A percentile compares a stretch with the other conserved stretches of the same genome.
These are phyloP conservation scores for Leptinotarsa juncta DNA, from an alignment of 2,888 invertebrate genomes.

Conservation along the genomic window DNA sequence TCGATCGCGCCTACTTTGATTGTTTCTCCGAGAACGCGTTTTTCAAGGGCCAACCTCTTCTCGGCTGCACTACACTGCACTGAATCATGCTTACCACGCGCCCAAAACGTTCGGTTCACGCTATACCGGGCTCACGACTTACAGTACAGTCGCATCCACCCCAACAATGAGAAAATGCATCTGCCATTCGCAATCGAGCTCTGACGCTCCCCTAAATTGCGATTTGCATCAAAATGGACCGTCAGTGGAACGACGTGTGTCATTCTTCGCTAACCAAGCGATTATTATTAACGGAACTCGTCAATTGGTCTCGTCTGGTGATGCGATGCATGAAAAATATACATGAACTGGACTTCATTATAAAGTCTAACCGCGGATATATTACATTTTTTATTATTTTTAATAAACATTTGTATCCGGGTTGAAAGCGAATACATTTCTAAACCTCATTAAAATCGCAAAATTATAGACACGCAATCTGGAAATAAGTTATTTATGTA, in stretches of 20 bases:
- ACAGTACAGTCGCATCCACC: conserved; percentile 41
- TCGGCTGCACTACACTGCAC: conserved; percentile 45
- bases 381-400: no score
- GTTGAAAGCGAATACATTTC: no score
- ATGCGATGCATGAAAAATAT: background rate
- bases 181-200: conserved; percentile 50
- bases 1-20: conserved; percentile 12
- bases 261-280: conserved; percentile 24
- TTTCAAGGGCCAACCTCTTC: conserved; percentile 31
- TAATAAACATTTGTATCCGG: no score
- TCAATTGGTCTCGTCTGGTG: conserved; percentile 23
- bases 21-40: conserved; percentile 15
- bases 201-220: conserved; percentile 53
- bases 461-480: no score
- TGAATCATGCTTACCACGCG: conserved; percentile 36
- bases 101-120: conserved; percentile 24
- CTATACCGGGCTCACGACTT: conserved; percentile 24
- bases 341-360: background rate
- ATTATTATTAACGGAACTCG: conserved; percentile 22
- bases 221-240: conserved; percentile 60
- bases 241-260: conserved; percentile 29
- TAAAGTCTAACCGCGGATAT: background rate
- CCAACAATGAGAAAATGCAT: conserved; percentile 57
- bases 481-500: no score
- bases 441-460: no score